Percentiles rank a stretch among this genome's conserved stretches.
These are phyloP conservation scores for Sycophila sp. DNA, from an alignment of 1,140 invertebrate species.

Conservation along the genomic window DNA sequence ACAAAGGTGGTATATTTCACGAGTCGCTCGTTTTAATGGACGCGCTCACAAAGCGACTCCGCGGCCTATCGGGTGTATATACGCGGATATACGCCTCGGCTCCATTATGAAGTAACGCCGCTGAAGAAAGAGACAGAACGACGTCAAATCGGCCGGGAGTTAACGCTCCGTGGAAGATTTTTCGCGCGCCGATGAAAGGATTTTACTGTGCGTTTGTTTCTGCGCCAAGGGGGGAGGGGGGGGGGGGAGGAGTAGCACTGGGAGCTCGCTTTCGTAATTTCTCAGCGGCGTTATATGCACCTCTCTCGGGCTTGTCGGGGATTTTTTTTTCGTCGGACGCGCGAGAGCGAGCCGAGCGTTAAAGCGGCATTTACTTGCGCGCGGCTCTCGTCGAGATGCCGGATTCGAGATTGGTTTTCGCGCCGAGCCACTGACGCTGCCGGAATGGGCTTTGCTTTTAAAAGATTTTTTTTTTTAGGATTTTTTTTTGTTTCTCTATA, in stretches of 20 bases:
- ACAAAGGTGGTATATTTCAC: too few relatives aligned
- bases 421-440: too few relatives aligned
- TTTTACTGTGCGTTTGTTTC: slow-evolving; percentile 1
- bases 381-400: background rate
- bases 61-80: too few relatives aligned
- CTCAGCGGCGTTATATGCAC: too few relatives aligned
- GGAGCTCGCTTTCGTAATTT: slow-evolving; percentile 20
- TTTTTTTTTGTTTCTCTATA: too few relatives aligned
- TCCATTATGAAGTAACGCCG: background rate
- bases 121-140: too few relatives aligned
- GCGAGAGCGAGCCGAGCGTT: too few relatives aligned
- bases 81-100: background rate
- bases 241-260: background rate
- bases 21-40: too few relatives aligned
- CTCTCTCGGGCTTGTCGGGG: background rate
- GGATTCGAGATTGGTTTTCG: background rate
- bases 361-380: slow-evolving; percentile 12
- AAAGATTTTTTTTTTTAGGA: too few relatives aligned
- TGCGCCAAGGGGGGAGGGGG: background rate
- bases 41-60: too few relatives aligned
- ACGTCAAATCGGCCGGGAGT: background rate
- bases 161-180: background rate
- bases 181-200: slow-evolving; percentile 7
- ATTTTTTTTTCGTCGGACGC: background rate
- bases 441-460: too few relatives aligned